Evolutionary conservation across 2,113 vertebrate species (phyloP).

Genomic region (Aspiorhynchus laticeps): DNA sequence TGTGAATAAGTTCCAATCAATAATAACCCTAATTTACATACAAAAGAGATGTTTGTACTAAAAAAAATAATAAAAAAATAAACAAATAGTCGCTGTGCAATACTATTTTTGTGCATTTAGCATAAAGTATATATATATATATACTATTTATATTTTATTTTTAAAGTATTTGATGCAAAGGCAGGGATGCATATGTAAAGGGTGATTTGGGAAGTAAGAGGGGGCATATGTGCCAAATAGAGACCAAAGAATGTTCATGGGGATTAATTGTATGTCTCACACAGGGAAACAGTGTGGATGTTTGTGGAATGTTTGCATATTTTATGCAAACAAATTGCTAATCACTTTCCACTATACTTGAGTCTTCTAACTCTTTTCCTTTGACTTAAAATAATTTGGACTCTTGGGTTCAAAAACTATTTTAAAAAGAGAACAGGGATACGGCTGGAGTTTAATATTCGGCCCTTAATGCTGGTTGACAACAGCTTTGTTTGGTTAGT

Average conservation of each 20-base stretch:
- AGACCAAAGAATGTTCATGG: conserved; percentile 10
- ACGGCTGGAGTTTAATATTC: not conserved
- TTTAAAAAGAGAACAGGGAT: not conserved
- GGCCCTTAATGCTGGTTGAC: not conserved
- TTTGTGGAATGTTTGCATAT: conserved; percentile 25
- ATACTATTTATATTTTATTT: not conserved
- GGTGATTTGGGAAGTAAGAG: not conserved
- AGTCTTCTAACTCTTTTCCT: conserved; percentile 13
- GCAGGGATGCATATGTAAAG: not conserved
- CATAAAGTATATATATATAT: not conserved
- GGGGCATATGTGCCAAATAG: not conserved
- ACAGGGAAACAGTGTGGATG: not conserved
- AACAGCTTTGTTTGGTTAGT: not conserved
- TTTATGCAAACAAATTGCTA: conserved; percentile 39
- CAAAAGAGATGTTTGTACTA: not conserved
- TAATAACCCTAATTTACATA: not conserved
- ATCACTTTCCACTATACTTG: conserved; percentile 28
- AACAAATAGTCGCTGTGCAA: not conserved
- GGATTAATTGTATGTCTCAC: conserved; percentile 30
- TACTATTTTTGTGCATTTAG: not conserved
- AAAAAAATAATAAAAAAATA: not conserved
- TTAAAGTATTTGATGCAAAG: not conserved
- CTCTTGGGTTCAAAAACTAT: not conserved
- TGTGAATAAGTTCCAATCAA: not conserved
- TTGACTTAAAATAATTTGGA: conserved; percentile 28